phyloP scores from a whole-genome alignment of 1,140 invertebrate species.

The Brachystomella parvula region DNA sequence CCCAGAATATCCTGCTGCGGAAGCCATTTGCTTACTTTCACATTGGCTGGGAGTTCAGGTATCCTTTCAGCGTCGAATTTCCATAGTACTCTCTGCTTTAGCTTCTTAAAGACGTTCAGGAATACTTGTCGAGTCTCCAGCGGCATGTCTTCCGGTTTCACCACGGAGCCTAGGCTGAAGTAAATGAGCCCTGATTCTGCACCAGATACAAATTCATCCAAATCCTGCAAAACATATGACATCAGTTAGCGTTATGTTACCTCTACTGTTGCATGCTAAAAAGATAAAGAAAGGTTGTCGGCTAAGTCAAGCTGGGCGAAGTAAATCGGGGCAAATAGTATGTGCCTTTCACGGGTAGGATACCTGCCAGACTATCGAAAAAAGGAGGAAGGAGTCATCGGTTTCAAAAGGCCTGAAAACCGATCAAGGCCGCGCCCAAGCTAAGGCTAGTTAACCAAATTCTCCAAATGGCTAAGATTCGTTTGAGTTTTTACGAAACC shows the following conservation, averaged over 20 bases:
- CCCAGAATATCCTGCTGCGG: constrained; percentile 26
- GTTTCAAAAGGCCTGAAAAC: too few species aligned
- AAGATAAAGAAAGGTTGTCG: background rate
- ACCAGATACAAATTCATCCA: constrained; percentile 35
- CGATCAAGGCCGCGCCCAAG: too few species aligned
- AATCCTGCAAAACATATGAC: constrained; percentile 1
- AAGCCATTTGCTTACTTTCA: constrained; percentile 1
- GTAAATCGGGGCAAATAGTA: too few species aligned
- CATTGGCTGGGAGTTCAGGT: constrained; percentile 6
- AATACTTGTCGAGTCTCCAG: constrained; percentile 56
- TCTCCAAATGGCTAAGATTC: too few species aligned
- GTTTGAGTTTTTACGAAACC: too few species aligned
- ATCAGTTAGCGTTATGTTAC: too few species aligned
- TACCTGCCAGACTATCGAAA: too few species aligned
- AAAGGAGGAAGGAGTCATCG: too few species aligned
- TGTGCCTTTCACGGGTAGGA: too few species aligned
- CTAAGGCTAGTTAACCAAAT: too few species aligned
- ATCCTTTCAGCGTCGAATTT: constrained; percentile 42
- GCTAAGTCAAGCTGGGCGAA: too few species aligned
- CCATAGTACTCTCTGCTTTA: constrained; percentile 42
- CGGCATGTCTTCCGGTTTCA: constrained; percentile 64
- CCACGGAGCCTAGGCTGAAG: constrained; percentile 71
- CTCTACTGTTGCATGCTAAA: background rate
- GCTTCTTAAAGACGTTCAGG: constrained; percentile 57
- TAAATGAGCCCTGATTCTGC: constrained; percentile 63